Base-by-base conservation (phyloP, 2,888 invertebrate species). In the Dyspetes luteomarginatus region DNA sequence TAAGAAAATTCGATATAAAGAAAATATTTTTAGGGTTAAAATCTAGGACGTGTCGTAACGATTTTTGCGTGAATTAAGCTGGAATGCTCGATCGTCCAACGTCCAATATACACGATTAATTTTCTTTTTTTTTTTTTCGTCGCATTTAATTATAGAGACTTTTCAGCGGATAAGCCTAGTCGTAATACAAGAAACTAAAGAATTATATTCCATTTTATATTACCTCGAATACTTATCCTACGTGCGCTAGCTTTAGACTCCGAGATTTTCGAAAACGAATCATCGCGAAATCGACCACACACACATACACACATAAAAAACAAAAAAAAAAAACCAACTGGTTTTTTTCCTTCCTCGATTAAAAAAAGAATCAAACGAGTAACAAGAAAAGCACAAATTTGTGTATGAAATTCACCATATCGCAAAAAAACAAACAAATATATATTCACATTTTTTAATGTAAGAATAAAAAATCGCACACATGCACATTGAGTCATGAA, bases 121-220 rank as follows among this genome's bases (percentile, higher is more conserved):
- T 68, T 62, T 43, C 24, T 41, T n/a, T 17, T 60, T 60, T 12
- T 45, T n/a, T 62, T 28, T 65, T 50, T 65, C 43, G 36, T 68
- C 55, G 43, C 68, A 73, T 62, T 69, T 67, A 60, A 58, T 55
- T 72, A 9, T 77, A 77, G 48, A 64, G 30, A 22, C 30, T 55
- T 77, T n/a, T n/a, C 77, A 77, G 62, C 9, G 7, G 12, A 48
- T 75, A 67, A 75, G 74, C 17, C 64, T 81, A 77, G 69, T 55
- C 30, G 19, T 74, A 74, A 56, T n/a, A 48, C 7, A 41, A 26
- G 26, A 71, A 26, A 19, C 43, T 68, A 60, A 68, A 71, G 52
- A 77, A 74, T 62, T 82, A 82, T 81, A 88, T 86, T 87, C 88
- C 86, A 88, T 88, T 88, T 89, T 88, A 85, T 87, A 88, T 86